Percentiles rank a stretch among this genome's conserved stretches.
Evolutionary conservation across 2,113 vertebrate species (phyloP).

Genomic region (Falcunculus frontatus): DNA sequence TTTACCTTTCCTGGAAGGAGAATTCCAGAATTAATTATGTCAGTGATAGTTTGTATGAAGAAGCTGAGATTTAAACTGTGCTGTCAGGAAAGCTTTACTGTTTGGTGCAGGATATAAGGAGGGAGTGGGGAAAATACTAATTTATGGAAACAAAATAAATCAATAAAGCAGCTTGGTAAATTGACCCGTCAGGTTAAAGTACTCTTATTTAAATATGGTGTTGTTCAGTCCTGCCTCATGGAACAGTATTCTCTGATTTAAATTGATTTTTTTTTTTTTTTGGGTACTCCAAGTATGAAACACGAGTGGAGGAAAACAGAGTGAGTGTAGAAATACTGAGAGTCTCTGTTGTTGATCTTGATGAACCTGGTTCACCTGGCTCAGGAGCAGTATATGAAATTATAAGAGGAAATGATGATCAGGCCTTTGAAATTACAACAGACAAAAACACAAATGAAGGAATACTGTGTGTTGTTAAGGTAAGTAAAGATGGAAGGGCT

Average conservation of each 20-base stretch:
- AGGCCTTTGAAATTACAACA: slow-evolving; percentile 81
- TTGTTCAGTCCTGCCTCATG: background rate
- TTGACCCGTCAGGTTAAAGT: background rate
- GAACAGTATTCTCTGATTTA: background rate
- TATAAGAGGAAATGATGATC: slow-evolving; percentile 81
- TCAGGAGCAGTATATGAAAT: slow-evolving; percentile 80
- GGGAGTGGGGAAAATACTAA: background rate
- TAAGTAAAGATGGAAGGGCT: slow-evolving; percentile 47
- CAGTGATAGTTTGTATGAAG: background rate
- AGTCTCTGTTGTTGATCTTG: slow-evolving; percentile 78
- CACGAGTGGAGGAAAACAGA: slow-evolving; percentile 79
- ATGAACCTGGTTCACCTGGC: slow-evolving; percentile 73
- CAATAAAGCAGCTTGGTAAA: background rate
- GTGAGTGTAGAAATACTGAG: slow-evolving; percentile 73
- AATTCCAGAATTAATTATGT: background rate
- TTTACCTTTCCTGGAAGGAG: background rate
- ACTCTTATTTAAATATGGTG: background rate
- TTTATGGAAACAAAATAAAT: background rate
- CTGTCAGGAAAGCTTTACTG: background rate
- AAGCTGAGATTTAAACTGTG: background rate
- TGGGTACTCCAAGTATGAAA: slow-evolving; percentile 69
- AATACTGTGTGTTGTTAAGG: slow-evolving; percentile 81
- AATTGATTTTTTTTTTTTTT: background rate
- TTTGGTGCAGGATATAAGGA: background rate
- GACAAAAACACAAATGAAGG: slow-evolving; percentile 84